Evolutionary conservation across 2,888 invertebrate genomes (phyloP), one percentile per base, ranked within the genome.

Genomic region (Drosophila pseudotakahashii): DNA sequence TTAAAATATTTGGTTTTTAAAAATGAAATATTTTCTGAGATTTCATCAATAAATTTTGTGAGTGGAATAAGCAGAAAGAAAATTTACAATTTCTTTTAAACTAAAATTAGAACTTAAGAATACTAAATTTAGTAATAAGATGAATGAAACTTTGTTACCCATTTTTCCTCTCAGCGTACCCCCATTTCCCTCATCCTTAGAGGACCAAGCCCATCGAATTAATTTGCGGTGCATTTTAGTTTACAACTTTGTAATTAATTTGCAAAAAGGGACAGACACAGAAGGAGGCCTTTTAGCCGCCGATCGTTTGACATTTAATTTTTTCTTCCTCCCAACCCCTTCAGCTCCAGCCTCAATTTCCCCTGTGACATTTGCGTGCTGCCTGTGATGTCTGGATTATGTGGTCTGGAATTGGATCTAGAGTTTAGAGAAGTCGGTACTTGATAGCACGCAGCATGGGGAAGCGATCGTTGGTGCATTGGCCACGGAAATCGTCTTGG

Each of bases 401-500:
- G 52, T 53, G 52, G 26, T 10, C 23, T 10, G 48, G 34, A 48
- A 6, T 16, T 7, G 48, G 26, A 26, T 26, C 26, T 26, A 26
- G 26, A 26, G 34, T 3, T 26, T 72, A 87, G 23, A 89, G 78
- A 75, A 94, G 92, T 69, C 94, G 93, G 89, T 94, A 95, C 92
- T 96, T 96, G 67, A 95, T 95, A 14, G 95, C 95, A 76, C 96
- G 94, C 64, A 96, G 92, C 77, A 97, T 94, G 1, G 97, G 97
- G 91, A 94, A 97, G 84, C 96, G 96, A 90, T 96, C 96, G 0
- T 95, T 95, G 4, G 94, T 95, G 92, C 97, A 97, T 7, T 95
- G 93, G 2, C 97, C 97, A 54, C 95, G 94, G 93, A 96, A 96
- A 89, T 97, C 97, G 76, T 97, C 97, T 91, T 95, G 91, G 0